Evolutionary conservation across 2,113 vertebrate species (phyloP).

Genomic region (Columba livia): DNA sequence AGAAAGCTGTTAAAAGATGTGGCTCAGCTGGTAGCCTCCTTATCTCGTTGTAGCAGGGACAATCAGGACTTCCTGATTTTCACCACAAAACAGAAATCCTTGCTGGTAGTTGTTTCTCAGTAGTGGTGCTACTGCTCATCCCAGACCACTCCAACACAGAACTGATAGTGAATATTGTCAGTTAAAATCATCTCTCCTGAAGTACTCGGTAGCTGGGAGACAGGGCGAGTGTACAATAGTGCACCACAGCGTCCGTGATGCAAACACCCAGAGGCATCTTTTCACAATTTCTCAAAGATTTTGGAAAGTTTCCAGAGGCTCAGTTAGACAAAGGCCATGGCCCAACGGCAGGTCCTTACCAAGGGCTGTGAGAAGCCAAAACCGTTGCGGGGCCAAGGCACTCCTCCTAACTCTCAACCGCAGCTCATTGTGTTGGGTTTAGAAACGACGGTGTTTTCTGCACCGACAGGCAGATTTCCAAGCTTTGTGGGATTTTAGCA

Average conservation of each 20-base stretch:
- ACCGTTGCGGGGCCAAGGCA: not conserved
- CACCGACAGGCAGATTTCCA: constrained; percentile 14
- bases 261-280: not conserved
- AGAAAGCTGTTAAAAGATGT: not conserved
- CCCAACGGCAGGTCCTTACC: not conserved
- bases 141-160: not conserved
- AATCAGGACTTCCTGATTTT: not conserved
- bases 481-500: not conserved
- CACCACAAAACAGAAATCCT: not conserved
- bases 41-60: not conserved
- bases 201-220: not conserved
- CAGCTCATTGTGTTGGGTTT: not conserved
- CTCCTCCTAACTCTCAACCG: not conserved
- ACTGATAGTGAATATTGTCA: accelerated
- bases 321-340: not conserved
- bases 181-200: not conserved
- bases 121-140: not conserved
- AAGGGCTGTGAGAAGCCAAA: not conserved
- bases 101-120: not conserved
- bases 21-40: not conserved
- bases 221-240: accelerated
- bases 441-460: not conserved
- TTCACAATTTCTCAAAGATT: not conserved
- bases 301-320: not conserved
- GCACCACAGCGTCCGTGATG: accelerated